Evolutionary conservation across 37 sponge, comb jelly and placozoan species (phyloP).

Genomic region (Mnemiopsis leidyi): DNA sequence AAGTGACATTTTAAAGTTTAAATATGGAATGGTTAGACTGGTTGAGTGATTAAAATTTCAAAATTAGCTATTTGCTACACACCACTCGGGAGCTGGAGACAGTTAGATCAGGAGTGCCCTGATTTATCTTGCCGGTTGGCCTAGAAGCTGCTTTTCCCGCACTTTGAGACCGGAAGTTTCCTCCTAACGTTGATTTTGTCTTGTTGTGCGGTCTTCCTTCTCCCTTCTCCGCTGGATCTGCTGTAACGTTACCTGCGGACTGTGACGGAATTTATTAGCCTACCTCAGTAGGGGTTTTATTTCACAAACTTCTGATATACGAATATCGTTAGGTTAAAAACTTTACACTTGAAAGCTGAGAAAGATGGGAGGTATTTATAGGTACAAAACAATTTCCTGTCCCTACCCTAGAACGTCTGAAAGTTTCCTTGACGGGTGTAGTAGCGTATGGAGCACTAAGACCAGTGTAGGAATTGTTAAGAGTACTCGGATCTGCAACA

Average conservation of each 20-base stretch:
- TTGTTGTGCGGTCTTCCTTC: background rate
- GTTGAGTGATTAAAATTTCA: no score
- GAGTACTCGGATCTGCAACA: background rate
- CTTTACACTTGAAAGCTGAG: no score
- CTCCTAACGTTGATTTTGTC: background rate
- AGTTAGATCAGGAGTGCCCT: background rate
- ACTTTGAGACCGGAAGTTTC: background rate
- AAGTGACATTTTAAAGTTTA: no score
- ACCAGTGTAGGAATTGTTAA: background rate
- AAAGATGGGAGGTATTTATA: no score
- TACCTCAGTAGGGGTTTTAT: no score
- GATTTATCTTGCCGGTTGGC: background rate
- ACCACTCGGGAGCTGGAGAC: conserved; percentile 21
- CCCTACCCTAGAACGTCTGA: conserved; percentile 1
- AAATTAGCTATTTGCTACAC: no score
- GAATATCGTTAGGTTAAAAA: no score
- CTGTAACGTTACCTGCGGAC: conserved; percentile 52
- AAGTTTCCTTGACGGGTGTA: conserved; percentile 4
- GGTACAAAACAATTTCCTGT: no score
- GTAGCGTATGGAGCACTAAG: conserved; percentile 47
- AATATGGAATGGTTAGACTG: no score
- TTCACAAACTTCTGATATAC: no score
- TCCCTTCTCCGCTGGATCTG: background rate
- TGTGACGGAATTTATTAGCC: background rate
- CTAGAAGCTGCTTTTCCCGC: background rate